These are phyloP conservation scores for Lutjanus campechanus DNA, from an alignment of 2,797 vertebrate species.

Conservation along the genomic window DNA sequence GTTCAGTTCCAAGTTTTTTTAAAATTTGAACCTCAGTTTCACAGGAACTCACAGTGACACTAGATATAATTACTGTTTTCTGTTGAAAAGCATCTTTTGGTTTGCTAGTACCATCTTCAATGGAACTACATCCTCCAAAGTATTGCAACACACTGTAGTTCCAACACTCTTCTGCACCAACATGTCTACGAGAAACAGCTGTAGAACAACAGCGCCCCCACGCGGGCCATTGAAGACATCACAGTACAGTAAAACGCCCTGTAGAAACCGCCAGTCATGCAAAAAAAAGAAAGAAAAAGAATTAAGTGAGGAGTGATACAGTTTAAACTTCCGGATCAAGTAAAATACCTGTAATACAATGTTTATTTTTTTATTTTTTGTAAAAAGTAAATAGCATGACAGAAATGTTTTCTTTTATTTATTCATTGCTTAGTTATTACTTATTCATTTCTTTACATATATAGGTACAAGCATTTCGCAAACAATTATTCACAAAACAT, in stretches of 20 bases:
- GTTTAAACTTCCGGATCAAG: constrained; percentile 8
- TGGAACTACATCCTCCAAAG: not conserved
- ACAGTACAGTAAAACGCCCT: not conserved
- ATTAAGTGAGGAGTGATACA: not conserved
- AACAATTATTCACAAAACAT: no score
- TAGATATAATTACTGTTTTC: no score
- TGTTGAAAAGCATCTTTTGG: not conserved
- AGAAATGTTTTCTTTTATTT: no score
- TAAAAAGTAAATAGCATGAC: no score
- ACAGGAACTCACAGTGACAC: not conserved
- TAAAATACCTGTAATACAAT: not conserved
- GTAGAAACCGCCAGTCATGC: constrained; percentile 19
- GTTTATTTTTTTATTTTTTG: no score
- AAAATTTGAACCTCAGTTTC: not conserved
- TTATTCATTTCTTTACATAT: no score
- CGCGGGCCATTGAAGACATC: constrained; percentile 40
- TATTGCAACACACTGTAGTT: not conserved
- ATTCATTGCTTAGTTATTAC: not conserved
- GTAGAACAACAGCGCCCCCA: constrained; percentile 58
- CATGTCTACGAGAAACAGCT: not conserved
- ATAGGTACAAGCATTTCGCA: no score
- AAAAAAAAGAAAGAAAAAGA: not conserved
- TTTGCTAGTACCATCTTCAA: not conserved
- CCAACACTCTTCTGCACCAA: not conserved
- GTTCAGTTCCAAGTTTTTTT: not conserved